phyloP scores from a whole-genome alignment of 2,113 vertebrate genomes.

The Romanogobio albipinnatus region DNA sequence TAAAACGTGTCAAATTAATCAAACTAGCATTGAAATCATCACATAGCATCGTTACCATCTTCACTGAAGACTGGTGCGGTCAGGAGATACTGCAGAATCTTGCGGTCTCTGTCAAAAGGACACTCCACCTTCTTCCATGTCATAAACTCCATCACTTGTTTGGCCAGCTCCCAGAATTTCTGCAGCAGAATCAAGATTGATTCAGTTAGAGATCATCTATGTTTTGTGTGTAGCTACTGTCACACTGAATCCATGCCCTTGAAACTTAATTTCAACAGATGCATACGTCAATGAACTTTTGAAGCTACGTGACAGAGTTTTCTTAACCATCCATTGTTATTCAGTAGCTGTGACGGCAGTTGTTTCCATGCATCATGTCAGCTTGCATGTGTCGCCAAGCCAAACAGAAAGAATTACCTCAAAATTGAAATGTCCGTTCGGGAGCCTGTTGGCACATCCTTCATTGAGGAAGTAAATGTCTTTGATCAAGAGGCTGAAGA shows the following conservation, averaged over 20 bases:
- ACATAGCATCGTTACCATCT: constrained; percentile 79
- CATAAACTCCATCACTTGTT: constrained; percentile 94
- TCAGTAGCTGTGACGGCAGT: background rate
- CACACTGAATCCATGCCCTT: background rate
- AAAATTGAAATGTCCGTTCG: constrained; percentile 92
- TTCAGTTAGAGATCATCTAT: background rate
- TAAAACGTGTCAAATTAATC: background rate
- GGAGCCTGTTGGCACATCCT: constrained; percentile 86
- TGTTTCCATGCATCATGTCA: constrained; percentile 20
- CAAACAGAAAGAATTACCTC: constrained; percentile 75
- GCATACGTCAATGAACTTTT: constrained; percentile 47
- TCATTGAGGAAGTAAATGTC: constrained; percentile 97
- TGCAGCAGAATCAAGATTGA: constrained; percentile 63
- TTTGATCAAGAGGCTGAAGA: constrained; percentile 97
- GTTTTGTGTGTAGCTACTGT: background rate
- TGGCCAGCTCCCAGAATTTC: constrained; percentile 98
- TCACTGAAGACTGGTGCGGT: constrained; percentile 88
- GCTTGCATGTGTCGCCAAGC: background rate
- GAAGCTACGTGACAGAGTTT: constrained; percentile 30
- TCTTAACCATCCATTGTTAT: constrained; percentile 9
- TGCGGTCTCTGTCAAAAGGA: constrained; percentile 91
- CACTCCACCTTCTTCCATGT: constrained; percentile 93
- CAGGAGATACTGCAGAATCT: constrained; percentile 89
- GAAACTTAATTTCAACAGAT: constrained; percentile 56
- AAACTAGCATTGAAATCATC: background rate